Conservation (phyloP, 2,888 invertebrate genomes). For the Sialis fuliginosa region DNA sequence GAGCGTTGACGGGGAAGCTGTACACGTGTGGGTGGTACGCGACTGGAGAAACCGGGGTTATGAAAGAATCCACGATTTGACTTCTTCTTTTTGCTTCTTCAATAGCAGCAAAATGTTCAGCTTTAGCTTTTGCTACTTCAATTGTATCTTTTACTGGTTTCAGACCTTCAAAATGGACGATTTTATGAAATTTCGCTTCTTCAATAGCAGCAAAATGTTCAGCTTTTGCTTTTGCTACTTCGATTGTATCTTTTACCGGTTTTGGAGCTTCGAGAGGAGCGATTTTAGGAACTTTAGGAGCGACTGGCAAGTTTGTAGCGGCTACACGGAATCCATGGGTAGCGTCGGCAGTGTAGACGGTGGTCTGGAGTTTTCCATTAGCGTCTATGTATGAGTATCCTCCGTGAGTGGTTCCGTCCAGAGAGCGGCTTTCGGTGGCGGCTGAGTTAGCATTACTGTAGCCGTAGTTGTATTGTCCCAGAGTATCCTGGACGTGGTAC, state of each 20-base stretch:
- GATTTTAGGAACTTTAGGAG: conserved; percentile 13
- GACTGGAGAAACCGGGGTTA: not conserved
- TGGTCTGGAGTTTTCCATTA: conserved; percentile 42
- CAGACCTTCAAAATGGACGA: too few relatives aligned
- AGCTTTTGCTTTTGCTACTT: conserved; percentile 26
- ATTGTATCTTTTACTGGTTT: conserved; percentile 25
- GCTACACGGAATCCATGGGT: conserved; percentile 44
- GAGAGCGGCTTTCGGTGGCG: conserved; percentile 39
- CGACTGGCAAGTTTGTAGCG: conserved; percentile 42
- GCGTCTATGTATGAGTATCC: conserved; percentile 53
- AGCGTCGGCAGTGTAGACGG: conserved; percentile 42
- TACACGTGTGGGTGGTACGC: not conserved
- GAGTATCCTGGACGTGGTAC: conserved; percentile 31
- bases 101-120: conserved; percentile 22
- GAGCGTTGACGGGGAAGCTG: too few relatives aligned
- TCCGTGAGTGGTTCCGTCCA: conserved; percentile 42
- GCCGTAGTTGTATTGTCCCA: conserved; percentile 39
- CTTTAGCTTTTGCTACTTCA: conserved; percentile 27
- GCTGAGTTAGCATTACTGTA: conserved; percentile 45
- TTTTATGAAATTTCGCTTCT: conserved; percentile 15
- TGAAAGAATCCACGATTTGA: conserved; percentile 5
- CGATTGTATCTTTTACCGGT: conserved; percentile 26
- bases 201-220: conserved; percentile 23
- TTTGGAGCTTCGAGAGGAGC: conserved; percentile 8
- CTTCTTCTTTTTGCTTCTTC: conserved; percentile 20